Base-by-base conservation (phyloP, 2,113 vertebrate genomes). In the Ctenomys sociabilis region DNA sequence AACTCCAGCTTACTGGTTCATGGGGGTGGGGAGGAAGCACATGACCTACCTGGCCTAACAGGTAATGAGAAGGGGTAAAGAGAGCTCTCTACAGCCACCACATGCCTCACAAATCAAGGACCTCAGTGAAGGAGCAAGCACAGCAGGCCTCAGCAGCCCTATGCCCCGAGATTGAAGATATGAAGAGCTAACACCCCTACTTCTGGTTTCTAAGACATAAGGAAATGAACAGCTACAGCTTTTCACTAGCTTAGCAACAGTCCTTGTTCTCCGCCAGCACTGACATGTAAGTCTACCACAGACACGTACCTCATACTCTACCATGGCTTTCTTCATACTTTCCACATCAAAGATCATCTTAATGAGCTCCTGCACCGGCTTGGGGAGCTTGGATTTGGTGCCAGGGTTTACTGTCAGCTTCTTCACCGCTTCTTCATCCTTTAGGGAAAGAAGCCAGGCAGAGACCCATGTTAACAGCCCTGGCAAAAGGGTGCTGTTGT, bases 281-380 rank as follows among this genome's bases (percentile, higher is more conserved):
- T 28, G 64, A 26, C 57, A 28, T 3, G 11, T 21, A 21, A 70
- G 61, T 4, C 28, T 16, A 0, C 5, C 1, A 49, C 9, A 0
- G 28, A 13, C 6, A 93, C 82, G 88, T 4, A 99, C 99, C 99
- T 99, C 99, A 96, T 99, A 99, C 97, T 99, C 99, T 98, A 99
- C 99, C 99, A 99, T 99, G 73, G 99, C 99, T 96, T 99, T 99
- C 98, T 99, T 99, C 99, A 99, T 99, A 98, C 99, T 99, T 92
- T 99, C 99, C 93, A 99, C 99, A 75, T 99, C 99, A 95, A 99
- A 99, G 96, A 99, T 99, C 98, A 99, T 98, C 94, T 99, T 99
- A 94, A 99, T 99, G 45, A 99, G 99, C 26, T 99, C 99, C 94
- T 99, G 99, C 40, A 99, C 98, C 0, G 99, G 98, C 94, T 99